Conservation (phyloP, 1,140 invertebrate genomes). For the Leptinotarsa undecemlineata region DNA sequence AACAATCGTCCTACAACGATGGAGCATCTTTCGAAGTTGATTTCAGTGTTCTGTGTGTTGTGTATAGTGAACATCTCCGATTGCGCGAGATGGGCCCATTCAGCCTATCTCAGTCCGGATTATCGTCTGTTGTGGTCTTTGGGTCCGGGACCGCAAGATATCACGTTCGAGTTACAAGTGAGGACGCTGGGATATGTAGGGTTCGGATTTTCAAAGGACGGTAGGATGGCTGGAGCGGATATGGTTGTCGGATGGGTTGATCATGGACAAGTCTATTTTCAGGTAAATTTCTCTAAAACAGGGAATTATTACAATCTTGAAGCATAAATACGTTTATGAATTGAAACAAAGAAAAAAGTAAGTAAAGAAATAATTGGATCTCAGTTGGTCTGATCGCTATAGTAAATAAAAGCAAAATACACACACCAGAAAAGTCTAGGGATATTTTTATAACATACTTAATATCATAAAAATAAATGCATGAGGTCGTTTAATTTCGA, state of each 20-base stretch:
- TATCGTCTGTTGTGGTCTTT: conserved; percentile 54
- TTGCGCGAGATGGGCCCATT: conserved; percentile 53
- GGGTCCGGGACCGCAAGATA: conserved; percentile 60
- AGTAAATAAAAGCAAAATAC: too few species aligned
- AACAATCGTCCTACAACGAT: background rate
- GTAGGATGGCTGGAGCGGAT: conserved; percentile 69
- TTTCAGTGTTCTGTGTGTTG: conserved; percentile 49
- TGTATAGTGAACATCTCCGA: conserved; percentile 37
- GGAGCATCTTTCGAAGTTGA: conserved; percentile 20
- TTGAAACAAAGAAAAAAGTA: too few species aligned
- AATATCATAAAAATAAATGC: too few species aligned
- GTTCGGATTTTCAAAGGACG: conserved; percentile 77
- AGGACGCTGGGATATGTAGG: conserved; percentile 79
- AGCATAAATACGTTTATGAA: too few species aligned
- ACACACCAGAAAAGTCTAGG: too few species aligned
- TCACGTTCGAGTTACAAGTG: conserved; percentile 80
- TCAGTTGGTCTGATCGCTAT: too few species aligned
- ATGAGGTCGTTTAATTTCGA: too few species aligned
- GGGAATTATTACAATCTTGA: too few species aligned
- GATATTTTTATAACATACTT: too few species aligned
- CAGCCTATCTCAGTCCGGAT: conserved; percentile 52
- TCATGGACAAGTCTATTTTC: conserved; percentile 70
- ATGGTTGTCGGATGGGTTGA: conserved; percentile 76
- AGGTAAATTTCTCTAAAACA: conserved; percentile 58
- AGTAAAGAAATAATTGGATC: too few species aligned